Evolutionary conservation across 2,888 invertebrate species (phyloP).

Genomic region (Amiota mariae): DNA sequence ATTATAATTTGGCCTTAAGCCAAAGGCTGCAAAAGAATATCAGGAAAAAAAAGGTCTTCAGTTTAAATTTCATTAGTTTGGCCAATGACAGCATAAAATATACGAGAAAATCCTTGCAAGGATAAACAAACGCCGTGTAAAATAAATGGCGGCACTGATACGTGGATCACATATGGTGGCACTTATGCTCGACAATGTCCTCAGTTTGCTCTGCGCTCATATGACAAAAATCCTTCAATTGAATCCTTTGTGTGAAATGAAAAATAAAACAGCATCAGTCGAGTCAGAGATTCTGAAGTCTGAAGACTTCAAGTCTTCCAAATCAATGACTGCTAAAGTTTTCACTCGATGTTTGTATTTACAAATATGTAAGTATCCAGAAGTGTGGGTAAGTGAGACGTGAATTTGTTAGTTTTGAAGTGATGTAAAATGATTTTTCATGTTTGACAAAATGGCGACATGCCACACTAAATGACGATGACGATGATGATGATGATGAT

Average conservation of each 20-base stretch:
- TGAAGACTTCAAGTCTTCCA: not conserved
- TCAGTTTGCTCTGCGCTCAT: too few relatives aligned
- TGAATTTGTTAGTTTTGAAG: not conserved
- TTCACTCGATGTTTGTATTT: not conserved
- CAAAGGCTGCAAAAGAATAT: not conserved
- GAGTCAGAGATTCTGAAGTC: too few relatives aligned
- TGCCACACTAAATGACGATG: too few relatives aligned
- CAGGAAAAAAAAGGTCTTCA: not conserved
- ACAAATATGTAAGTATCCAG: too few relatives aligned
- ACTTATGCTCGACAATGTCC: too few relatives aligned
- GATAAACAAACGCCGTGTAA: too few relatives aligned
- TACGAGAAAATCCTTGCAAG: too few relatives aligned
- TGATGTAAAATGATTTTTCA: slow-evolving; percentile 7
- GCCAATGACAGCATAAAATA: not conserved
- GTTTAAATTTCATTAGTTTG: slow-evolving; percentile 5
- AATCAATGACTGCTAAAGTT: not conserved
- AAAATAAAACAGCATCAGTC: not conserved
- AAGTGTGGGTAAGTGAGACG: too few relatives aligned
- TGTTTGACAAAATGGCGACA: not conserved
- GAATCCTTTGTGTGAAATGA: not conserved
- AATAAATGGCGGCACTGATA: too few relatives aligned
- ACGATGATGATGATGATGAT: too few relatives aligned
- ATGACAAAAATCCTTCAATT: not conserved
- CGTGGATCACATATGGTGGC: too few relatives aligned
- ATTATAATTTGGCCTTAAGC: slow-evolving; percentile 9